Evolutionary conservation across 92 coral and sea anemone genomes (phyloP), one percentile per base, ranked within the genome.

Genomic region (Diadumene lineata): DNA sequence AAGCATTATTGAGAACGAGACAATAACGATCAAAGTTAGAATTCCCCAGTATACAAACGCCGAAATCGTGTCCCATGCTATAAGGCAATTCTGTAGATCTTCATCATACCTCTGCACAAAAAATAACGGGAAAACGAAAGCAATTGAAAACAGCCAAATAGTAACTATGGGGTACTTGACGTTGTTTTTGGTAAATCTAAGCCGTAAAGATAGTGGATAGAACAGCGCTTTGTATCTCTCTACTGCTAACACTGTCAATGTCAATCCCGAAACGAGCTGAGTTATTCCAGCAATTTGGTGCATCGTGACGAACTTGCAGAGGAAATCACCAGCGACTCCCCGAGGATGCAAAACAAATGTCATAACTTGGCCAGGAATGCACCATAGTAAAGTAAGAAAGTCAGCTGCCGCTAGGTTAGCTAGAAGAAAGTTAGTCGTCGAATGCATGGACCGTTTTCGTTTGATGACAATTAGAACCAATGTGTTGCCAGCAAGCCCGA

Each of bases 181-280:
- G 19, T 81, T 88, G 3, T 33, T 84, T 48, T 64, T 81, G 34
- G 78, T 80, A 16, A 91, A 51, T 28, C 87, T 64, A 28, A 81
- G 70, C 0, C 78, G 73, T 62, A 17, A 64, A 28, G 61, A 68
- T 43, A 91, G 26, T 0, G 97, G 90, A 7, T 60, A 72, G 18
- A 91, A 77, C 0, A 91, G 86, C 7, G 87, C 97, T 50, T 91
- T 89, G 67, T 88, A 88, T 32, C 97, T 86, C 55, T 91, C 97
- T 30, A 76, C 84, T 1, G 97, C 90, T 50, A 91, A 84, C 21
- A 91, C 60, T 0, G 97, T 88, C n/a, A 91, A 70, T 17, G 97
- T 91, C 6, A 91, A 25, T 10, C 92, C 88, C 26, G 97, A 91
- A 2, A 80, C 97, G 9, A 91, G 32, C 69, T 84, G 76, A 7